Evolutionary conservation across 2,797 vertebrate genomes (phyloP).

Genomic region (Takifugu ocellatus): DNA sequence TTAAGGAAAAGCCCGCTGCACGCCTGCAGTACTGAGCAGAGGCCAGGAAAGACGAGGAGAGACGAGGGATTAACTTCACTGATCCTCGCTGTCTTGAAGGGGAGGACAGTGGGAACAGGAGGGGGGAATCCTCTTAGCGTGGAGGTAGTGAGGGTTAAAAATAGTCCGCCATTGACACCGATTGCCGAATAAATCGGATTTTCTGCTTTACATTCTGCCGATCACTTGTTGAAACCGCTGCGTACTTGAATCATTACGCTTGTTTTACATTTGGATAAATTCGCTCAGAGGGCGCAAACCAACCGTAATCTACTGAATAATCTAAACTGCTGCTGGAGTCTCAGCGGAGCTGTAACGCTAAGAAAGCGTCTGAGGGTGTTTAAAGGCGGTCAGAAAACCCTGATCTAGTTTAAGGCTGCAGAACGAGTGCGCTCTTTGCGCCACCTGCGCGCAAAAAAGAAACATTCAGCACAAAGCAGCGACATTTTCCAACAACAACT

Average conservation of each 20-base stretch:
- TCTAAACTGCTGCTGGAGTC: background rate
- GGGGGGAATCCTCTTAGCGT: constrained; percentile 58
- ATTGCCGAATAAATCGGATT: constrained; percentile 22
- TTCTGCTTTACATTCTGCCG: background rate
- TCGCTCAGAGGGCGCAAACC: background rate
- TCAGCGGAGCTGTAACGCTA: background rate
- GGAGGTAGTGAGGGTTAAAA: constrained; percentile 46
- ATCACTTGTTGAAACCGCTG: background rate
- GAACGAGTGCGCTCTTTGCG: constrained; percentile 28
- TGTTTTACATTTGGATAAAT: constrained; percentile 1
- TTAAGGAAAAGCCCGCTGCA: constrained; percentile 19
- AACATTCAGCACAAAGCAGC: background rate
- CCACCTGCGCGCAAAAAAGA: constrained; percentile 40
- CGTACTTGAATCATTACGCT: rapidly evolving
- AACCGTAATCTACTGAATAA: background rate
- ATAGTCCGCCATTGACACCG: constrained; percentile 36
- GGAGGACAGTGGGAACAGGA: background rate
- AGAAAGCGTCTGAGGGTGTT: background rate
- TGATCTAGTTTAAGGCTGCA: background rate
- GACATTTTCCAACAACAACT: too few relatives aligned
- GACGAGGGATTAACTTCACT: constrained; percentile 52
- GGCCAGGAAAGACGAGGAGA: constrained; percentile 21
- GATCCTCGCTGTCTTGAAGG: constrained; percentile 37
- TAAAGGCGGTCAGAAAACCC: background rate
- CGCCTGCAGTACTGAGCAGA: constrained; percentile 22